phyloP scores from a whole-genome alignment of 2,113 vertebrate genomes.

The Clupea harengus region DNA sequence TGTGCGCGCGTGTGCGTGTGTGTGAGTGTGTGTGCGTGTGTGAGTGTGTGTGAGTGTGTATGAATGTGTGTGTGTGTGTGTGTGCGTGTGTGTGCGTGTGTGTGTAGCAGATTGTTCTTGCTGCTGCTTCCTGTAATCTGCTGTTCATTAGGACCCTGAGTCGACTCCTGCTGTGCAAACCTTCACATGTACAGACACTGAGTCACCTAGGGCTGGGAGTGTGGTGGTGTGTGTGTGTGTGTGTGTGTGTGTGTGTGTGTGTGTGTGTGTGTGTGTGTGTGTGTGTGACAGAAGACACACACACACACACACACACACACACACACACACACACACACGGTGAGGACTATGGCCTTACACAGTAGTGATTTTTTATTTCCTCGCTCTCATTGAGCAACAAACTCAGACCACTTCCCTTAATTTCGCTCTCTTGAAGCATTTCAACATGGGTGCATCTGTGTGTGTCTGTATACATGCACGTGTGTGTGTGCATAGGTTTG shows the following conservation, averaged over 20 bases:
- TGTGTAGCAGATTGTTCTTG: background rate
- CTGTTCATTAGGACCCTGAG: constrained; percentile 61
- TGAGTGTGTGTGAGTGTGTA: no score
- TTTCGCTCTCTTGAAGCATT: no score
- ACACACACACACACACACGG: no score
- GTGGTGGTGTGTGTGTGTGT: constrained; percentile 20
- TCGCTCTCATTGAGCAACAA: no score
- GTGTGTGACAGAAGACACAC: background rate
- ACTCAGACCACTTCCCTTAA: no score
- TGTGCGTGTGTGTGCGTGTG: background rate
- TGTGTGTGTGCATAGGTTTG: constrained; percentile 18
- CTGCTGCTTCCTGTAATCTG: constrained; percentile 62
- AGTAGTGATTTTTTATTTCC: no score
- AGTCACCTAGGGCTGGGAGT: constrained; percentile 60
- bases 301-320: background rate
- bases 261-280: background rate
- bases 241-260: constrained; percentile 14
- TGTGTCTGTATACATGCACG: background rate
- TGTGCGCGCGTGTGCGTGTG: no score
- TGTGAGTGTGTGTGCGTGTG: no score
- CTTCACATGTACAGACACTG: constrained; percentile 70
- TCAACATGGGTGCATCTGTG: background rate
- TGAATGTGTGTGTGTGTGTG: no score
- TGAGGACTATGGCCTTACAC: no score
- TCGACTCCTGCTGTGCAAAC: constrained; percentile 50